A percentile compares a stretch with the other conserved stretches of the same genome.
phyloP scores from a whole-genome alignment of 2,888 invertebrate genomes.

The Timandra comae region DNA sequence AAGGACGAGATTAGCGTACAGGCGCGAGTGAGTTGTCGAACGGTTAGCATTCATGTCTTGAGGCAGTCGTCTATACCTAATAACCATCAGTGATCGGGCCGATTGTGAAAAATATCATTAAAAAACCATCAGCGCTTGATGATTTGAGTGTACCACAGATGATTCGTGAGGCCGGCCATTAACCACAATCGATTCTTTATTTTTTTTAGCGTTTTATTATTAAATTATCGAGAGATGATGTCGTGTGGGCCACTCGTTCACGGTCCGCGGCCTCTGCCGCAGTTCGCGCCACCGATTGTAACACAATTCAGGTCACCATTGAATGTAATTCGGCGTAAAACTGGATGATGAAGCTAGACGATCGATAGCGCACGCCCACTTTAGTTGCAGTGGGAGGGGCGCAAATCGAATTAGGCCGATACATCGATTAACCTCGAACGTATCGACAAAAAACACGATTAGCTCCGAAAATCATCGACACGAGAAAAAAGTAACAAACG shows the following conservation, averaged over 20 bases:
- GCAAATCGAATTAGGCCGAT: conserved; percentile 70
- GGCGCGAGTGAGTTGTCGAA: conserved; percentile 31
- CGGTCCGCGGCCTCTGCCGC: conserved; percentile 28
- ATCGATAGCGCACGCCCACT: conserved; percentile 70
- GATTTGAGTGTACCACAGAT: conserved; percentile 65
- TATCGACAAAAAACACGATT: conserved; percentile 74
- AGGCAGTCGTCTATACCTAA: conserved; percentile 68
- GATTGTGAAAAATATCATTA: conserved; percentile 78
- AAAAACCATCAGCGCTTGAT: conserved; percentile 76
- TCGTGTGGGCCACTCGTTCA: conserved; percentile 36
- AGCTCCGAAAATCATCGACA: conserved; percentile 72
- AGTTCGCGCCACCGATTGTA: conserved; percentile 29
- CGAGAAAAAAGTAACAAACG: conserved; percentile 69
- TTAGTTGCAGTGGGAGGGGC: conserved; percentile 62
- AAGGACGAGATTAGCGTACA: conserved; percentile 32
- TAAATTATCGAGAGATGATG: conserved; percentile 58
- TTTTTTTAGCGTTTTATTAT: conserved; percentile 48
- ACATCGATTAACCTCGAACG: conserved; percentile 67
- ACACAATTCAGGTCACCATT: conserved; percentile 1
- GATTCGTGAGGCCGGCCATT: conserved; percentile 62
- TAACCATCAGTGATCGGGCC: conserved; percentile 73
- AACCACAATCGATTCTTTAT: conserved; percentile 72
- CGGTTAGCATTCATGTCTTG: conserved; percentile 51
- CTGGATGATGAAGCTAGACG: conserved; percentile 48
- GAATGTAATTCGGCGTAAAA: conserved; percentile 20